Evolutionary conservation across 1,140 invertebrate species (phyloP), one percentile per base, ranked within the genome.

Genomic region (Psilanteris sp.): DNA sequence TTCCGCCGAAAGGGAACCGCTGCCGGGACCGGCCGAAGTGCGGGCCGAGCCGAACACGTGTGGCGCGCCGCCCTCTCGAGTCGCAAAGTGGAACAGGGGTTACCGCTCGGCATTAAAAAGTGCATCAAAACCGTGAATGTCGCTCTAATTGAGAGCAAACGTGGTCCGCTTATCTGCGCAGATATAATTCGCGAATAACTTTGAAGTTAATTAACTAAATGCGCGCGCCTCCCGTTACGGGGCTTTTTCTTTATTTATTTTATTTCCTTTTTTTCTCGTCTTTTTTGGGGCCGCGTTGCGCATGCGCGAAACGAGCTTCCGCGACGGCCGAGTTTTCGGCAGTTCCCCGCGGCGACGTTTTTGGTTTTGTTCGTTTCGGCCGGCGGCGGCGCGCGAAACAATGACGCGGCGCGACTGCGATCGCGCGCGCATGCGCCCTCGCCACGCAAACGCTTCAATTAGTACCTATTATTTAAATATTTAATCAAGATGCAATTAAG

Each of bases 121-220:
- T 29, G 20, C 43, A 57, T 50, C 20, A 50, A 59, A 68, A 59
- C 31, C 41, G 43, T 34, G 27, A 59, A 41, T 41, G 52, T 50
- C 15, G 27, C 16, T 50, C 44, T 68, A 68, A 68, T 68, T 68
- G 64, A 57, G 27, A 57, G 26, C 41, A 57, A 66, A 31, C 62
- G 62, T 39, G 62, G 62, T 50, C 32, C 8, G 14, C 52, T 57
- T 54, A 68, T 66, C 61, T 43, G 27, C 0, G 64, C 3, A 16
- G 62, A 68, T 55, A 68, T 57, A 39, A 68, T 48, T 68, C 32
- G 50, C 32, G 62, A 55, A 67, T 66, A 66, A 48, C 31, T 50
- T 50, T 1, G 34, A n/a, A 50, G 15, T 67, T 64, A 64, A 64
- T 64, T 64, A 64, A 64, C 34, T 24, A 52, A 43, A 52, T 52